These are phyloP conservation scores for Antheraea yamamai DNA, from an alignment of 2,888 invertebrate species.

Conservation along the genomic window DNA sequence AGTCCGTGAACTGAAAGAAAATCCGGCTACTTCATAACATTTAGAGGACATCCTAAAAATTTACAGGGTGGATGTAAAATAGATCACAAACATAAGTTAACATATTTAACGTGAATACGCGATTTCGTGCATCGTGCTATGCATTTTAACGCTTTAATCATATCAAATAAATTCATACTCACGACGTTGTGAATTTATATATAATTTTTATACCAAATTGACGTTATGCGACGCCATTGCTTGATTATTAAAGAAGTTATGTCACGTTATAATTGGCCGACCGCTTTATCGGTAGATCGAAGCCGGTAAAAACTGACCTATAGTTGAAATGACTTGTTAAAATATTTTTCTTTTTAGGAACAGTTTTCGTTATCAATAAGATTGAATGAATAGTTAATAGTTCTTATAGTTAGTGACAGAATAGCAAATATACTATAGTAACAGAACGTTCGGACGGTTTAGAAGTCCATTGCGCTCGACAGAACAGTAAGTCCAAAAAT, in stretches of 20 bases:
- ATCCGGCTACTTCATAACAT: too few relatives aligned
- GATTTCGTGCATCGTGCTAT: slow-evolving; percentile 1
- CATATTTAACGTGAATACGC: not conserved
- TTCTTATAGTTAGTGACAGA: too few relatives aligned
- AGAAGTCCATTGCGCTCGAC: too few relatives aligned
- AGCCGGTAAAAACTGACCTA: not conserved
- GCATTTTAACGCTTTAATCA: slow-evolving; percentile 8
- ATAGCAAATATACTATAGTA: too few relatives aligned
- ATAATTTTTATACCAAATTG: slow-evolving; percentile 10
- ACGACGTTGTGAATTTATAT: slow-evolving; percentile 1
- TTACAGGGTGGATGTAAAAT: not conserved
- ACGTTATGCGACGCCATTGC: not conserved
- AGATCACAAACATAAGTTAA: not conserved
- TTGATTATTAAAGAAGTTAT: not conserved
- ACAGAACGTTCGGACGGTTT: not conserved
- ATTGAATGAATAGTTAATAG: too few relatives aligned
- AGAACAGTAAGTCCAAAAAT: not conserved
- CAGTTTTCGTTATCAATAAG: too few relatives aligned
- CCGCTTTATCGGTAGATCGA: not conserved
- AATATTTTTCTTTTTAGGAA: not conserved
- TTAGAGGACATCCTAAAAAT: not conserved
- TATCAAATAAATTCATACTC: slow-evolving; percentile 1
- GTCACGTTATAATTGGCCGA: not conserved
- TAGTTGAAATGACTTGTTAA: not conserved
- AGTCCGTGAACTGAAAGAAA: too few relatives aligned